Evolutionary conservation across 2,113 vertebrate genomes (phyloP).

Genomic region (Hiodon alosoides): DNA sequence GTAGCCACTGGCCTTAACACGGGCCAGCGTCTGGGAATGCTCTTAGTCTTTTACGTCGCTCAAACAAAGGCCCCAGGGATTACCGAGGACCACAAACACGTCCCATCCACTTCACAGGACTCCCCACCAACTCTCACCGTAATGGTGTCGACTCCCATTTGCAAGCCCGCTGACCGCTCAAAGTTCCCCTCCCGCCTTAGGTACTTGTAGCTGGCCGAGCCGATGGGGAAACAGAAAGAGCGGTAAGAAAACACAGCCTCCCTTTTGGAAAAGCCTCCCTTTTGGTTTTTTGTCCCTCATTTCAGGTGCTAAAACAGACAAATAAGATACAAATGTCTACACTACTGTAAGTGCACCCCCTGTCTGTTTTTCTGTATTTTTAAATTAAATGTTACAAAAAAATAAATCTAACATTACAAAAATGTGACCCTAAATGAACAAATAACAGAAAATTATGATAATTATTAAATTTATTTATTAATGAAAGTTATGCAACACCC

Average conservation of each 20-base stretch:
- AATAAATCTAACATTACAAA: background rate
- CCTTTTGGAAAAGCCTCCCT: background rate
- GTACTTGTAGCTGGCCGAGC: slow-evolving; percentile 77
- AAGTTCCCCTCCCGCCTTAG: slow-evolving; percentile 87
- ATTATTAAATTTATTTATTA: too few species aligned
- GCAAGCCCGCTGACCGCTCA: slow-evolving; percentile 87
- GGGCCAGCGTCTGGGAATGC: background rate
- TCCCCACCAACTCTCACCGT: slow-evolving; percentile 68
- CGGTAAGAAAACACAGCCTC: background rate
- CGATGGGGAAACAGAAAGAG: slow-evolving; percentile 5
- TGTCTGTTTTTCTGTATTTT: background rate
- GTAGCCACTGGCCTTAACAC: too few species aligned
- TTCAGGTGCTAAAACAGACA: background rate
- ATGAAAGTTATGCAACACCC: too few species aligned
- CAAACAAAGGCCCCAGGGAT: too few species aligned
- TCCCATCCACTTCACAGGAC: background rate
- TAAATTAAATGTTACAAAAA: background rate
- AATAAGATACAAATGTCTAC: background rate
- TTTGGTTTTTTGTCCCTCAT: background rate
- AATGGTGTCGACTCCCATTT: slow-evolving; percentile 84
- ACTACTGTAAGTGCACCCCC: background rate
- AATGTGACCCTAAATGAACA: background rate
- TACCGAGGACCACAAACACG: too few species aligned
- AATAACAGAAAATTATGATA: background rate
- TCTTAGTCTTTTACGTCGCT: background rate